Percentiles rank a stretch among this genome's conserved stretches.
These are phyloP conservation scores for Physocephala rufipes DNA, from an alignment of 2,888 invertebrate genomes.

Conservation along the genomic window DNA sequence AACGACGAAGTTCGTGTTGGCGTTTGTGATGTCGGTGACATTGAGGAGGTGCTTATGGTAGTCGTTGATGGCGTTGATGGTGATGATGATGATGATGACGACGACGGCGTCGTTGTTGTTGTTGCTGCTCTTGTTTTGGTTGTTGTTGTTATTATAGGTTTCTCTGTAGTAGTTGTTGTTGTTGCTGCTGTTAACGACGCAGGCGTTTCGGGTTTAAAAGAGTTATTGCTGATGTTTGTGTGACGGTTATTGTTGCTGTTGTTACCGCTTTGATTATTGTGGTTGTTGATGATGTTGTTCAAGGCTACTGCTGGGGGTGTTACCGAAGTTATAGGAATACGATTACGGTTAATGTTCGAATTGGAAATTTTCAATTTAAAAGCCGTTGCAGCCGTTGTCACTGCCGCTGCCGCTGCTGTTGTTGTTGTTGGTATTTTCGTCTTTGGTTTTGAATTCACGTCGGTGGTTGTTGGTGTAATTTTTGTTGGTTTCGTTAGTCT, in stretches of 20 bases:
- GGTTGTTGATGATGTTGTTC: constrained; percentile 37
- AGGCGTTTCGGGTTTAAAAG: too few species aligned
- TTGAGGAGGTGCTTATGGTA: constrained; percentile 38
- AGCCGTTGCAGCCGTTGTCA: constrained; percentile 10
- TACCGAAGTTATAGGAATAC: constrained; percentile 44
- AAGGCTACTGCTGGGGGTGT: constrained; percentile 42
- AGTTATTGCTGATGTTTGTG: constrained; percentile 41
- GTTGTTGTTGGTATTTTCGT: constrained; percentile 42
- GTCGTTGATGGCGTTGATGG: constrained; percentile 24
- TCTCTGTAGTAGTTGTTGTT: constrained; percentile 40
- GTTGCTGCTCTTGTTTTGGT: constrained; percentile 38
- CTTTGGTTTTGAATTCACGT: neutral
- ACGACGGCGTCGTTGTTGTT: constrained; percentile 41
- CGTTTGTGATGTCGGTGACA: constrained; percentile 62
- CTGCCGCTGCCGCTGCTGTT: constrained; percentile 36
- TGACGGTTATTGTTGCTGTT: constrained; percentile 42
- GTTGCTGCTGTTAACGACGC: constrained; percentile 40
- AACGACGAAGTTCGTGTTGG: constrained; percentile 73
- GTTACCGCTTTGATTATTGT: constrained; percentile 35
- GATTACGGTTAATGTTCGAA: constrained; percentile 35
- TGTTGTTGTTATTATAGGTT: constrained; percentile 42
- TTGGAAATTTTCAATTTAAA: constrained; percentile 9
- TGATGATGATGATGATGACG: constrained; percentile 35
- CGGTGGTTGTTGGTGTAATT: too few species aligned
- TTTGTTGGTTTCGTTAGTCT: neutral